Evolutionary conservation across 2,113 vertebrate genomes (phyloP).

Genomic region (Tursiops truncatus): DNA sequence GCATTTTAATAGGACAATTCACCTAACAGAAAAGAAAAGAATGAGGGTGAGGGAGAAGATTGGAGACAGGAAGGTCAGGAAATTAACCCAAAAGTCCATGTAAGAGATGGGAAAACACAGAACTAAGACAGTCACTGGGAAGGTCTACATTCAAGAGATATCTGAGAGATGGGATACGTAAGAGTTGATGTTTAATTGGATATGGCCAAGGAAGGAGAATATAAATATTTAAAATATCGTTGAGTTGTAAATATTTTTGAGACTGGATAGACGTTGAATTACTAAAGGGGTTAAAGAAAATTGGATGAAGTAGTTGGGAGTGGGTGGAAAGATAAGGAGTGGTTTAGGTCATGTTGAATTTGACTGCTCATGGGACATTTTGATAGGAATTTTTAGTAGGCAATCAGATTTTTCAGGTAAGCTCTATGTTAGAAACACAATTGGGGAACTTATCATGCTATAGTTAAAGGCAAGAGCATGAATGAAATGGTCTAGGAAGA

Average conservation of each 20-base stretch:
- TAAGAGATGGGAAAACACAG: not conserved
- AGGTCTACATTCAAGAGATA: not conserved
- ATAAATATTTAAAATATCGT: not conserved
- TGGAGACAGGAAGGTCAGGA: not conserved
- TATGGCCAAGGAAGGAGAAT: not conserved
- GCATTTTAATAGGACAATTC: not conserved
- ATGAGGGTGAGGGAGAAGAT: not conserved
- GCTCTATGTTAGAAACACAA: not conserved
- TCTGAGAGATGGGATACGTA: not conserved
- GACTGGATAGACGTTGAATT: not conserved
- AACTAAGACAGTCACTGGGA: not conserved
- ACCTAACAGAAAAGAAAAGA: not conserved
- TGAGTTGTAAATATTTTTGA: not conserved
- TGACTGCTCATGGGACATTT: not conserved
- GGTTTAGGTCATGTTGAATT: not conserved
- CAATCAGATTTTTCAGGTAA: constrained; percentile 4
- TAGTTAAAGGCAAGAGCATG: not conserved
- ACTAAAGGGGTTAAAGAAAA: not conserved
- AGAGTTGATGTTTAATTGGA: not conserved
- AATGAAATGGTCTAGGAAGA: not conserved
- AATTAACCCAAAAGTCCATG: not conserved
- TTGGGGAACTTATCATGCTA: not conserved
- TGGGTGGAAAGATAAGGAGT: not conserved
- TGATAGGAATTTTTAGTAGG: not conserved
- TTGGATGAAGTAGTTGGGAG: not conserved